Evolutionary conservation across 2,797 vertebrate species (phyloP).

Genomic region (Bryconaethiops microstoma): DNA sequence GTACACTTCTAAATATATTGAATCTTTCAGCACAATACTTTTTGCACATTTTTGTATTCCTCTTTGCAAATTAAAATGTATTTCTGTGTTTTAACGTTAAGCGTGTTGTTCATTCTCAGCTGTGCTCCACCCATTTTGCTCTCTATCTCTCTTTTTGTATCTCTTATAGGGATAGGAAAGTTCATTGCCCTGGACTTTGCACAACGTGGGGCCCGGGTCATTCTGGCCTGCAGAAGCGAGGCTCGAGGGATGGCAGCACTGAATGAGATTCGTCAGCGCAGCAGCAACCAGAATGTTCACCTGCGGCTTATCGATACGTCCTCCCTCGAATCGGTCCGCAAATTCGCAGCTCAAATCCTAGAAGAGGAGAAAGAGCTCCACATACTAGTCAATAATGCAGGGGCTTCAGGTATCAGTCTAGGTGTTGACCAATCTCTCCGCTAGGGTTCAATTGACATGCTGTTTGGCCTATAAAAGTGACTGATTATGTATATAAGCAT

Average conservation of each 20-base stretch:
- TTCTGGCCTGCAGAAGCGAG: conserved; percentile 82
- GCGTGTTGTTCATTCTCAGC: neutral
- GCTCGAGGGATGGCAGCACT: conserved; percentile 69
- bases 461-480: neutral
- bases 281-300: conserved; percentile 74
- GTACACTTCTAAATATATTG: neutral
- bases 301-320: conserved; percentile 81
- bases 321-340: conserved; percentile 80
- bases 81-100: neutral
- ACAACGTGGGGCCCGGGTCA: conserved; percentile 79
- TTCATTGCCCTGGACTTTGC: conserved; percentile 84
- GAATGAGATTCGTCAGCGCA: conserved; percentile 75
- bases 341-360: conserved; percentile 74
- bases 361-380: conserved; percentile 79
- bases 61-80: neutral
- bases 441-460: too few species aligned
- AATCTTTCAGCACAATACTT: neutral
- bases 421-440: neutral
- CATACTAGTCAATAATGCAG: conserved; percentile 88
- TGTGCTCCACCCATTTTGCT: neutral
- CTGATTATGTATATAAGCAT: too few species aligned
- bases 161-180: conserved; percentile 82
- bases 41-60: neutral
- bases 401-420: conserved; percentile 69
- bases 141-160: neutral